Evolutionary conservation across 2,888 invertebrate species (phyloP), one percentile per base, ranked within the genome.

Genomic region (Cyclophora punctaria): DNA sequence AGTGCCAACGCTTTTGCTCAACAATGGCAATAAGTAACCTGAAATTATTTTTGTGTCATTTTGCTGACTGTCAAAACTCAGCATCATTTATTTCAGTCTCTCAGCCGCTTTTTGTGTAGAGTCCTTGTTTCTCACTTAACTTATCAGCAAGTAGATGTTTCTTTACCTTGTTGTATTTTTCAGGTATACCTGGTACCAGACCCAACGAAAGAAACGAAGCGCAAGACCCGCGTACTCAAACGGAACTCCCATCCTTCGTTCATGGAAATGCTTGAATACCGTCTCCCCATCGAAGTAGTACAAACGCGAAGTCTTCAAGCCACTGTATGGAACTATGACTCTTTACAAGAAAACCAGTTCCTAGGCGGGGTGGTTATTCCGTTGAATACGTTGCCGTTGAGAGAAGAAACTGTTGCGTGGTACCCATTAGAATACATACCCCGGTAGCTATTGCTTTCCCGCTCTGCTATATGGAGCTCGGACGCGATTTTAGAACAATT

Each of bases 251-350:
- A 98, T 80, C 99, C 99, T 0, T 97, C 98, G 20, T 99, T 98
- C 83, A 98, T 99, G 96, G 97, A 98, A 90, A 97, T 97, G 95
- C 87, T 98, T 76, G 96, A 96, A 73, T 98, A 98, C 71, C 91
- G 96, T 54, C 91, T 97, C 87, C 93, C 96, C 0, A 71, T 96
- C 57, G 95, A 96, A 47, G 91, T 94, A 44, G 91, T 98, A 7
- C 91, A 92, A 71, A 90, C 90, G 59, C 90, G 96, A 46, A 91
- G 91, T 5, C 83, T 98, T n/a, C 96, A 97, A 78, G 97, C 97
- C 0, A 96, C 98, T 0, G 94, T 98, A 5, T 98, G 98, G 98
- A 95, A 96, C 75, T 96, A 97, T 79, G 98, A 98, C 77, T 92
- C 96, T 0, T 82, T 98, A 44, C 97, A 97, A 76, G 98, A 98